A percentile compares a stretch with the other conserved stretches of the same genome.
Evolutionary conservation across 2,113 vertebrate species (phyloP).

Genomic region (Carassius carassius): DNA sequence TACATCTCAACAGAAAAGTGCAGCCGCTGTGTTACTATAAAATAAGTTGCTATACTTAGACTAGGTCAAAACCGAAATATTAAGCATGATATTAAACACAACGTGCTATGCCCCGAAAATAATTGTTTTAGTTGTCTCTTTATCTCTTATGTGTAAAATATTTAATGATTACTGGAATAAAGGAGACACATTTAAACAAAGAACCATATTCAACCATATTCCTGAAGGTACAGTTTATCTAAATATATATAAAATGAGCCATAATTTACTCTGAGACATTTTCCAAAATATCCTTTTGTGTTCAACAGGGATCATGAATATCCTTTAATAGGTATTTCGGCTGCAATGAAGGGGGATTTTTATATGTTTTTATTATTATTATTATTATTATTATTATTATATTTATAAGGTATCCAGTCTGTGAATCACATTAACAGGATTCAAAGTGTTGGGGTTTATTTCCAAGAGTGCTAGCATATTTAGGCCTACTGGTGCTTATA

Average conservation of each 20-base stretch:
- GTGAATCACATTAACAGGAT: no score
- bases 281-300: not conserved
- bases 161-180: not conserved
- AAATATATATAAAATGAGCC: not conserved
- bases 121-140: no score
- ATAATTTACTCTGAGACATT: not conserved
- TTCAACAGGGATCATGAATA: not conserved
- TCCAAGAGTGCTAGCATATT: not conserved
- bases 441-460: no score
- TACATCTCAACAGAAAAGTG: not conserved
- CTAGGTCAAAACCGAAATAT: not conserved
- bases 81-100: no score
- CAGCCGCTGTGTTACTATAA: not conserved
- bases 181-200: no score
- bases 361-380: no score
- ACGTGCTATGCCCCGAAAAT: no score
- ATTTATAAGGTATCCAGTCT: no score
- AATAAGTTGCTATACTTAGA: no score
- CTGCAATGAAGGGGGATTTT: no score
- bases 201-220: no score
- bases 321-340: not conserved
- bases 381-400: not conserved
- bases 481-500: not conserved
- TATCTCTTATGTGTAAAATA: not conserved
- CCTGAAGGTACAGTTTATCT: not conserved